Evolutionary conservation across 2,888 invertebrate species (phyloP), one percentile per base, ranked within the genome.

Genomic region (Cybosia mesomella): DNA sequence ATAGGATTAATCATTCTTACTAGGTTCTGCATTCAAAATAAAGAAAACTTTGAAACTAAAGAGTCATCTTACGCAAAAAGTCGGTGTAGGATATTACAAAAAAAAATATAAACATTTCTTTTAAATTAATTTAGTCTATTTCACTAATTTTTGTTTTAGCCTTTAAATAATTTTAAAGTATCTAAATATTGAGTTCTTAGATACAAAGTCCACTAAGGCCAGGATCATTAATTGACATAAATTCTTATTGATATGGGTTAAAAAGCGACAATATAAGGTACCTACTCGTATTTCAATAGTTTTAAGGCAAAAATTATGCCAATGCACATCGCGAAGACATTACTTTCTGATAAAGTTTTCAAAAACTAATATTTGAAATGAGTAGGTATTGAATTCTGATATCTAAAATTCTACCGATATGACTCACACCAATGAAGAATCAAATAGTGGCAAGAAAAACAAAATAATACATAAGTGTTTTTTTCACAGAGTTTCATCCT

Each of bases 291-390:
- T n/a, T 49, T 49, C n/a, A n/a, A 49, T 49, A 49, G 18, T 1
- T 49, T 28, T 28, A 55, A 55, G 15, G 24, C 15, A 24, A 55
- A 55, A 55, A 24, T 55, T 55, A 55, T 55, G 13, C 55, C 28
- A 55, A 58, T 34, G 21, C 58, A n/a, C 32, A n/a, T n/a, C 32
- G 32, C 11, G 15, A 49, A n/a, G 2, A 24, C 55, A 55, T n/a
- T 58, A 34, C 11, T n/a, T n/a, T 49, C 9, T n/a, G n/a, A n/a
- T 9, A n/a, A n/a, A 49, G 8, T 49, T n/a, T n/a, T 9, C 18
- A n/a, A n/a, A 49, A n/a, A n/a, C n/a, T n/a, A n/a, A 49, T 49
- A 49, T 49, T 49, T 49, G 18, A 49, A 49, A 49, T 49, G n/a
- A 49, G n/a, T n/a, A n/a, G n/a, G n/a, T 49, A 49, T 49, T n/a